These are phyloP conservation scores for Stegastes partitus DNA, from an alignment of 2,113 vertebrate genomes.

Conservation along the genomic window DNA sequence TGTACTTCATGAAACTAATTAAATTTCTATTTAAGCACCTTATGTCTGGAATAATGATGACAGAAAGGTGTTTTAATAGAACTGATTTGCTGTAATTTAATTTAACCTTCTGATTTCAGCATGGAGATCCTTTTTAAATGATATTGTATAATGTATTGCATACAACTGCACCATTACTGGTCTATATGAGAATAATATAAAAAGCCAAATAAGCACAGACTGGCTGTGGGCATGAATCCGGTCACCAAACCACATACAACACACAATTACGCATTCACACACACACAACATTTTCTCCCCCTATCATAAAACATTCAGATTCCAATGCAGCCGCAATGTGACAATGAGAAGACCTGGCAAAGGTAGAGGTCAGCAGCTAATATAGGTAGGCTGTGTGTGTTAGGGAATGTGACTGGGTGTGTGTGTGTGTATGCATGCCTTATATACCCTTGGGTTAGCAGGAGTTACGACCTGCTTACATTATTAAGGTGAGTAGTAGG, in stretches of 20 bases:
- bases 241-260: slow-evolving; percentile 16
- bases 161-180: neutral
- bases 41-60: neutral
- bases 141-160: neutral
- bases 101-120: neutral
- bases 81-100: no score
- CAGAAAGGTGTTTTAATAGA: neutral
- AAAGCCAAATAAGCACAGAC: neutral
- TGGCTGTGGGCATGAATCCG: neutral
- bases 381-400: slow-evolving; percentile 56
- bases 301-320: slow-evolving; percentile 72
- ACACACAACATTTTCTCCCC: slow-evolving; percentile 25
- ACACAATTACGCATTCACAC: neutral
- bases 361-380: slow-evolving; percentile 73
- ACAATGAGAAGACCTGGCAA: slow-evolving; percentile 65
- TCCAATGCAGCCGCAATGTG: slow-evolving; percentile 53
- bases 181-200: neutral
- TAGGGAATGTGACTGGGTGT: slow-evolving; percentile 46
- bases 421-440: slow-evolving; percentile 61
- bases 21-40: neutral
- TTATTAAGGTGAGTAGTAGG: slow-evolving; percentile 84
- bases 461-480: slow-evolving; percentile 81
- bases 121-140: neutral
- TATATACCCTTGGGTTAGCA: slow-evolving; percentile 81
- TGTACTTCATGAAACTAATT: neutral